phyloP scores from a whole-genome alignment of 2,888 invertebrate species.

The Cryptus viduatorius region DNA sequence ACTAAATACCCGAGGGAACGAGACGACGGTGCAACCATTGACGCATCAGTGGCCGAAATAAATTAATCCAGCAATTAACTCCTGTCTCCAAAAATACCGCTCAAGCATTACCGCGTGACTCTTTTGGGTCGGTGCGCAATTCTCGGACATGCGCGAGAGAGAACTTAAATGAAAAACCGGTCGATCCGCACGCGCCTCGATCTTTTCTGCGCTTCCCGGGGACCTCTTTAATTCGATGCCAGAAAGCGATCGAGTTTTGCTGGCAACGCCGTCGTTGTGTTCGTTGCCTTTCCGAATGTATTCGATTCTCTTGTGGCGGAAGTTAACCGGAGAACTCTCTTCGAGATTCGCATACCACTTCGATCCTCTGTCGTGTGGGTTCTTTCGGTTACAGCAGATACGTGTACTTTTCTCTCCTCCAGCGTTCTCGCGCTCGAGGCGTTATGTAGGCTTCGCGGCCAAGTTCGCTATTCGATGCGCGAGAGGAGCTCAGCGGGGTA shows the following conservation, averaged over 20 bases:
- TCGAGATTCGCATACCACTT: neutral
- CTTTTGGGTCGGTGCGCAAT: neutral
- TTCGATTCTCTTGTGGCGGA: no score
- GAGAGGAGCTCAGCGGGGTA: slow-evolving; percentile 1
- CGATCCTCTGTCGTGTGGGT: neutral
- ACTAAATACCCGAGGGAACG: slow-evolving; percentile 22
- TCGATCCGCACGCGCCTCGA: slow-evolving; percentile 42
- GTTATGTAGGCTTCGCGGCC: slow-evolving; percentile 71
- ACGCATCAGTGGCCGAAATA: slow-evolving; percentile 61
- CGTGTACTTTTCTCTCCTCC: slow-evolving; percentile 12
- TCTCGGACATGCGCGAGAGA: slow-evolving; percentile 20
- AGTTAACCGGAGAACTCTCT: slow-evolving; percentile 2
- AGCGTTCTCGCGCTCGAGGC: slow-evolving; percentile 38
- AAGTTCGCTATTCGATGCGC: slow-evolving; percentile 66
- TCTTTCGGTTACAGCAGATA: neutral
- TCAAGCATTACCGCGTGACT: slow-evolving; percentile 11
- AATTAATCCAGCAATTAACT: slow-evolving; percentile 71
- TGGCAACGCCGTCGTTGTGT: no score
- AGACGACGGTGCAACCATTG: slow-evolving; percentile 12
- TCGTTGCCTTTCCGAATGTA: no score
- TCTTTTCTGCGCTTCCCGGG: slow-evolving; percentile 25
- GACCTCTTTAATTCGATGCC: no score
- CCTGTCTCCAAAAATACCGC: slow-evolving; percentile 64
- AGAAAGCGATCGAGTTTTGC: no score
- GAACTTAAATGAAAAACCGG: slow-evolving; percentile 59